Evolutionary conservation across 2,888 invertebrate genomes (phyloP), one percentile per base, ranked within the genome.

Genomic region (Actias luna): DNA sequence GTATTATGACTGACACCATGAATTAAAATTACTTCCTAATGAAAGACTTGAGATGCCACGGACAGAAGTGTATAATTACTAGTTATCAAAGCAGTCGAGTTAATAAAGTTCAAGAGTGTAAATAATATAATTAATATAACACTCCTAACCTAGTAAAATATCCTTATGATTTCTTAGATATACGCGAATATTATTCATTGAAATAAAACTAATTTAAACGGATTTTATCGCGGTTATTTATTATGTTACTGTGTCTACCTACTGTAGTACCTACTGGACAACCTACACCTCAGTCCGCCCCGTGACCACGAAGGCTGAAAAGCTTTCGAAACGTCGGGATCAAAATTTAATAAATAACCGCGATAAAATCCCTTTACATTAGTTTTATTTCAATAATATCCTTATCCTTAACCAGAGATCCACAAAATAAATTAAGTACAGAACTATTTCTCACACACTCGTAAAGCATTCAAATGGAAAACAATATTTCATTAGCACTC

Each of bases 401-500:
- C 33, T 33, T 33, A 33, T 33, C 7, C 14, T 14, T 1, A 1
- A 10, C 36, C 36, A 39, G 8, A 33, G 33, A 8, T 5, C 36
- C 14, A 16, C 36, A 39, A 39, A 39, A 16, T 2, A 39, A 39
- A 39, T 39, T 1, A 10, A 16, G 36, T 39, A 16, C 16, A 14
- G 16, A 39, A 16, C 16, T 39, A 77, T 78, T 75, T 78, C 82
- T 83, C 82, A 82, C 76, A 75, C 65, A 74, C 77, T 74, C 77
- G 79, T 81, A 86, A 85, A 80, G 76, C 69, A 79, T 72, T 78
- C 72, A 76, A 83, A 85, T 79, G 74, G 81, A 81, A 82, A 12
- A 87, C 84, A 84, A 88, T 88, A 85, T 84, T 86, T 88, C 84
- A 86, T 86, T 84, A 85, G 78, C 83, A 79, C 73, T 67, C 22